phyloP scores from a whole-genome alignment of 2,797 vertebrate genomes.

The Xenentodon cancila region DNA sequence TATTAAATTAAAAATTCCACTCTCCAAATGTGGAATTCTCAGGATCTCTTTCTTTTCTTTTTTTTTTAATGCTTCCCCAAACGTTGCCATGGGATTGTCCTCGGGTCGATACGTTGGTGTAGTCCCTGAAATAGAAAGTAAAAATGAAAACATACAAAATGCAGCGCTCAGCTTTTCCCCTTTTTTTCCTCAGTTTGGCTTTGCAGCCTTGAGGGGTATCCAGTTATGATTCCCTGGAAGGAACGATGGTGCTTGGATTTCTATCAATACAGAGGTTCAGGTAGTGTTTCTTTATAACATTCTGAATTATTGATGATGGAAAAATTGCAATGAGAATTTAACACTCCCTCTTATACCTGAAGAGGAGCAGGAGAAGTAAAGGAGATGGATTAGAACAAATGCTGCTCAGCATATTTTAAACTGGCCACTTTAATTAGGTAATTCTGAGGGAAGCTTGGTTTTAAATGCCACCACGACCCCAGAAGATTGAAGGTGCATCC shows the following conservation, averaged over 20 bases:
- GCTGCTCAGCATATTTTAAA: slow-evolving; percentile 63
- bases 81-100: slow-evolving; percentile 32
- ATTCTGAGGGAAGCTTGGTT: slow-evolving; percentile 35
- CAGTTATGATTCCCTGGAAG: slow-evolving; percentile 80
- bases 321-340: slow-evolving; percentile 67
- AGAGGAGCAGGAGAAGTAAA: slow-evolving; percentile 19
- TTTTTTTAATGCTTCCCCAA: slow-evolving; percentile 7
- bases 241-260: slow-evolving; percentile 78
- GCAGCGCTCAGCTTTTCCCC: slow-evolving; percentile 16
- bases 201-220: slow-evolving; percentile 64
- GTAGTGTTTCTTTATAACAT: slow-evolving; percentile 82
- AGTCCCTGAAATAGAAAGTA: slow-evolving; percentile 64
- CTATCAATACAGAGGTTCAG: slow-evolving; percentile 81
- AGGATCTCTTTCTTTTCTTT: no score
- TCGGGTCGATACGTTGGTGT: slow-evolving; percentile 28
- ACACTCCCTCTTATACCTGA: slow-evolving; percentile 68
- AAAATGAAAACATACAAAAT: slow-evolving; percentile 66
- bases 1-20: no score
- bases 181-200: slow-evolving; percentile 30
- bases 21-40: no score
- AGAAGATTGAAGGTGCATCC: slow-evolving; percentile 43
- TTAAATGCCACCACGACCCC: slow-evolving; percentile 30
- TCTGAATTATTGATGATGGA: slow-evolving; percentile 81
- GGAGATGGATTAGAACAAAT: slow-evolving; percentile 22
- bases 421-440: slow-evolving; percentile 54